phyloP scores from a whole-genome alignment of 2,888 invertebrate genomes.

The Lymantria dispar region DNA sequence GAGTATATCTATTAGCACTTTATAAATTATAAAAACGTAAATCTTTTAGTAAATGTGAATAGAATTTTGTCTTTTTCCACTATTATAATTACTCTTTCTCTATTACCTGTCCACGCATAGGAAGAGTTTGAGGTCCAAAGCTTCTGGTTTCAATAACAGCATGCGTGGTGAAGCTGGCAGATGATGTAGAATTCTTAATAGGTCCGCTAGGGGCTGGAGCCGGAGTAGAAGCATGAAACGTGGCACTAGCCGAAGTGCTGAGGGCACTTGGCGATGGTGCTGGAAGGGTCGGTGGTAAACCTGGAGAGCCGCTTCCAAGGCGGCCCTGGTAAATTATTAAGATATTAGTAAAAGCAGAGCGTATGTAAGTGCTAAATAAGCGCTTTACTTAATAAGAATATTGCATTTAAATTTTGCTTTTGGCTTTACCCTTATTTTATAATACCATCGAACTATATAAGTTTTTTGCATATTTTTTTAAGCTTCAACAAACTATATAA shows the following conservation, averaged over 20 bases:
- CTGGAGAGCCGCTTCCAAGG: slow-evolving; percentile 77
- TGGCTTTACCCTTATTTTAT: too few species aligned
- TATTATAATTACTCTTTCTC: background rate
- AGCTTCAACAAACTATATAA: too few species aligned
- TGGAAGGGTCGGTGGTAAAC: slow-evolving; percentile 88
- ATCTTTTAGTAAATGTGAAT: too few species aligned
- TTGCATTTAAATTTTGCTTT: background rate
- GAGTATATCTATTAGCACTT: too few species aligned
- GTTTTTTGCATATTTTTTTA: too few species aligned
- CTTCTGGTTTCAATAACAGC: slow-evolving; percentile 74
- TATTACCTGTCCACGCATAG: slow-evolving; percentile 74
- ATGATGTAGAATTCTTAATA: slow-evolving; percentile 82
- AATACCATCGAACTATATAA: too few species aligned
- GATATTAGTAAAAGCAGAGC: slow-evolving; percentile 7
- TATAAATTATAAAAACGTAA: too few species aligned
- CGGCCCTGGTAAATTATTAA: slow-evolving; percentile 55
- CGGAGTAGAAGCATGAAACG: slow-evolving; percentile 73
- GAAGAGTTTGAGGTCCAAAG: slow-evolving; percentile 76
- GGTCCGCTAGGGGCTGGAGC: slow-evolving; percentile 58
- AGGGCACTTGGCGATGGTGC: slow-evolving; percentile 86
- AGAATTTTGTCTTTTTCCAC: too few species aligned
- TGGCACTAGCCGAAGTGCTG: slow-evolving; percentile 85
- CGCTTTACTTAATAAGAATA: background rate
- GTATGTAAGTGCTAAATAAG: background rate
- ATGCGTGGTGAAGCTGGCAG: slow-evolving; percentile 81